Base-by-base conservation (phyloP, 2,113 vertebrate genomes). In the Hassar affinis region DNA sequence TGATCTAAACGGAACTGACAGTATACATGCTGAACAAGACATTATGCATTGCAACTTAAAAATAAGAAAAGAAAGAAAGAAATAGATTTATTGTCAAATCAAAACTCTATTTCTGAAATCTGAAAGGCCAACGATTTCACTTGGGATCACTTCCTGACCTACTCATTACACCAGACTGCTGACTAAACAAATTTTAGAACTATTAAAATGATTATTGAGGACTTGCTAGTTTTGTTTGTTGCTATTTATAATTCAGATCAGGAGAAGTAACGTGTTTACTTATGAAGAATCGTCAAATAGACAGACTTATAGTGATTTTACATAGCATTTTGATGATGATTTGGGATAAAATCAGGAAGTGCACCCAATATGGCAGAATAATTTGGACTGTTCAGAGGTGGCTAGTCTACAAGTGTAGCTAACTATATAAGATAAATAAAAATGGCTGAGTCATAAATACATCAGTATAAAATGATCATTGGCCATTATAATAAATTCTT, bases 81-180 rank as follows among this genome's bases (percentile, higher is more conserved):
- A n/a, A n/a, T n/a, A n/a, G n/a, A n/a, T 59, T 57, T 17, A 59
- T 42, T 57, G 6, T 45, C 20, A 47, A 25, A 14, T 62, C 27
- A 62, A 33, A 71, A 47, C 11, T 71, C 68, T 22, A 45, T 69
- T 69, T 71, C 42, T 71, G 18, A 47, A 71, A 71, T 33, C 10
- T 30, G 17, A 79, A 79, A 22, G 54, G 35, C 56, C 57, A 79
- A 45, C 20, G 49, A 76, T 76, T 54, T 79, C 15, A 62, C n/a
- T 62, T 62, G 38, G 56, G 35, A 79, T 62, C 57, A 11, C n/a
- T 33, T 64, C 17, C 59, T 79, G 42, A 79, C 27, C 27, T 30
- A 30, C 45, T 30, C 25, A 27, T 49, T 33, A 76, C 20, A 33
- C 22, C 49, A 54, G 27, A 75, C 14, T 33, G 27, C 72, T 54